These are phyloP conservation scores for Ectropis crepuscularia DNA, from an alignment of 2,888 invertebrate genomes.

Conservation along the genomic window DNA sequence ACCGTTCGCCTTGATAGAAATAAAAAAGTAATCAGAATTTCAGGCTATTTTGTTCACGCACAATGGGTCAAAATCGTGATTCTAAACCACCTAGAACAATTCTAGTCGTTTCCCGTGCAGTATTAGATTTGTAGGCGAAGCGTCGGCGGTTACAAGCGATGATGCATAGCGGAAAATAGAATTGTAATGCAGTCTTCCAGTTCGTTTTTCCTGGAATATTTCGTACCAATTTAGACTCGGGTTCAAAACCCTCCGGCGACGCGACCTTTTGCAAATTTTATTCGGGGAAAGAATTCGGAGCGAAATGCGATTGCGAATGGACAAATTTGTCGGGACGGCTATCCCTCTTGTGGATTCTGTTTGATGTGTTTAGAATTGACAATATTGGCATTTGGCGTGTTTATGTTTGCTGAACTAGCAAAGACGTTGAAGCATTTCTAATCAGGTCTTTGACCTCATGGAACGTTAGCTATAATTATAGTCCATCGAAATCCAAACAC, in stretches of 20 bases:
- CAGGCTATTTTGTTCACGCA: conserved; percentile 18
- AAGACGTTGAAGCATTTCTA: conserved; percentile 1
- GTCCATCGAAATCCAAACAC: conserved; percentile 26
- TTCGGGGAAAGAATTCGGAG: conserved; percentile 24
- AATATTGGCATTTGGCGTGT: conserved; percentile 30
- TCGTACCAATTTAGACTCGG: conserved; percentile 40
- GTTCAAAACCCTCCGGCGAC: conserved; percentile 31
- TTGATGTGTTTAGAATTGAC: conserved; percentile 25
- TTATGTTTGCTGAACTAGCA: conserved; percentile 10
- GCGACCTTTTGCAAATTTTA: conserved; percentile 36
- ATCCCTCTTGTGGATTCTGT: conserved; percentile 18
- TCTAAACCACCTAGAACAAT: conserved; percentile 14
- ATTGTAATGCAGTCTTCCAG: conserved; percentile 42
- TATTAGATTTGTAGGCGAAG: conserved; percentile 39
- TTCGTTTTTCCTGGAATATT: conserved; percentile 37
- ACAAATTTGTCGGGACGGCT: conserved; percentile 13
- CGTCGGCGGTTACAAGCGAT: conserved; percentile 43
- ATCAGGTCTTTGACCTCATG: conserved; percentile 36
- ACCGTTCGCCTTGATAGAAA: neutral
- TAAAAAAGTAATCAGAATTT: conserved; percentile 30
- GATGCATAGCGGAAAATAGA: conserved; percentile 45
- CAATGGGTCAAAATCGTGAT: conserved; percentile 35
- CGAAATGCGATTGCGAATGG: conserved; percentile 16
- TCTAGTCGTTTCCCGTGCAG: conserved; percentile 29
- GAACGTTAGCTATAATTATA: conserved; percentile 25